phyloP scores from a whole-genome alignment of 37 sponge, comb jelly and placozoan genomes.

The Mnemiopsis leidyi region DNA sequence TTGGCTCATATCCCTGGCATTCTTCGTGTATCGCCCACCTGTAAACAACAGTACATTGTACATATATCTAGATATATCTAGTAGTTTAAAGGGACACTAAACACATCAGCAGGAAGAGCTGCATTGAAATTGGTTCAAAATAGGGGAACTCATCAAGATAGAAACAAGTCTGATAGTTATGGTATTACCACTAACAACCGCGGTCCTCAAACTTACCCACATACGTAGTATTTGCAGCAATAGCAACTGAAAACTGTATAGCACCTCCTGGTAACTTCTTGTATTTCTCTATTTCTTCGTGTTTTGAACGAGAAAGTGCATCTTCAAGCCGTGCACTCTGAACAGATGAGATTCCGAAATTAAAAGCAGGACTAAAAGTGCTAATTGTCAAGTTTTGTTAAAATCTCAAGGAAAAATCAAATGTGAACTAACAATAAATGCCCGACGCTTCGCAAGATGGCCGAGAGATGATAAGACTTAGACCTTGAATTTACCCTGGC shows the following conservation, averaged over 20 bases:
- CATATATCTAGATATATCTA: too few relatives aligned
- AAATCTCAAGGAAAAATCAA: too few relatives aligned
- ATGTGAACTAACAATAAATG: neutral
- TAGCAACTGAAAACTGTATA: neutral
- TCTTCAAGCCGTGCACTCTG: neutral
- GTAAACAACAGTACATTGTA: constrained; percentile 58
- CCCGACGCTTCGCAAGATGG: too few relatives aligned
- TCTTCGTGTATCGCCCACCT: constrained; percentile 93
- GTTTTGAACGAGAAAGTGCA: neutral
- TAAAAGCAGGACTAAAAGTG: too few relatives aligned
- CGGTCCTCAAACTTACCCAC: constrained; percentile 9
- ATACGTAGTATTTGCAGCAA: neutral
- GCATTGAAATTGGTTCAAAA: too few relatives aligned
- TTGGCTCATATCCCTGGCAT: constrained; percentile 82
- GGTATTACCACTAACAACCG: too few relatives aligned
- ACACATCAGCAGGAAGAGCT: too few relatives aligned
- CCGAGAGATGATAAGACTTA: neutral
- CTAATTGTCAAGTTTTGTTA: too few relatives aligned
- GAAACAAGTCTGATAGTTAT: too few relatives aligned
- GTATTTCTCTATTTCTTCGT: neutral
- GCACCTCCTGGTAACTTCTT: neutral
- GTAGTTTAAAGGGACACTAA: too few relatives aligned
- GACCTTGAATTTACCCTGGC: constrained; percentile 48
- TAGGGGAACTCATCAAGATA: too few relatives aligned
- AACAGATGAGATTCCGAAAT: neutral